Evolutionary conservation across 2,113 vertebrate genomes (phyloP).

Genomic region (Ginglymostoma cirratum): DNA sequence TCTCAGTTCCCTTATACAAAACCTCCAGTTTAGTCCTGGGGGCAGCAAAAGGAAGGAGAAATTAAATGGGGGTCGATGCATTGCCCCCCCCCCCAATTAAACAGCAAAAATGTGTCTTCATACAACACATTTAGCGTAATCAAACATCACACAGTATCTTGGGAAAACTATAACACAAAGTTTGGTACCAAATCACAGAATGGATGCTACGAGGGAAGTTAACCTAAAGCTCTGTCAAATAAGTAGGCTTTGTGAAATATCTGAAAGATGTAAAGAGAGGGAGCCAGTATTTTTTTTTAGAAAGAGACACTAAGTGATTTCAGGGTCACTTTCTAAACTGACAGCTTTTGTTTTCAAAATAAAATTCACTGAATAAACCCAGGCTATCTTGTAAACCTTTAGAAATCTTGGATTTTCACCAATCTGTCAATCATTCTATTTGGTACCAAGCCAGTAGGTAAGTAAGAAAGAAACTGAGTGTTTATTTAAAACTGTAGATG

Average conservation of each 20-base stretch:
- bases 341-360: background rate
- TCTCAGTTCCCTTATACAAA: background rate
- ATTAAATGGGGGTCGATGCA: background rate
- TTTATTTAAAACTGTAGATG: background rate
- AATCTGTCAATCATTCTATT: background rate
- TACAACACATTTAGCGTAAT: too few species aligned
- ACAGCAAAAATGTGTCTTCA: too few species aligned
- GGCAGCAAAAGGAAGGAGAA: background rate
- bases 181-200: too few species aligned
- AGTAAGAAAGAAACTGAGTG: background rate
- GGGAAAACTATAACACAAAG: too few species aligned
- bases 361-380: background rate
- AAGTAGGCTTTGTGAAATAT: too few species aligned
- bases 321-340: background rate
- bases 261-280: too few species aligned
- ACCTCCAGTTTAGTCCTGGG: background rate
- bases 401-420: background rate
- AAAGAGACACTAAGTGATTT: background rate
- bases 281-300: background rate
- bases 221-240: too few species aligned
- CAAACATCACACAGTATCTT: too few species aligned
- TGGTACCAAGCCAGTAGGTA: background rate
- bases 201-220: too few species aligned
- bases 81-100: background rate
- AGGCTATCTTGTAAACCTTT: background rate